phyloP scores from a whole-genome alignment of 2,113 vertebrate species.

The Stictonetta naevosa region DNA sequence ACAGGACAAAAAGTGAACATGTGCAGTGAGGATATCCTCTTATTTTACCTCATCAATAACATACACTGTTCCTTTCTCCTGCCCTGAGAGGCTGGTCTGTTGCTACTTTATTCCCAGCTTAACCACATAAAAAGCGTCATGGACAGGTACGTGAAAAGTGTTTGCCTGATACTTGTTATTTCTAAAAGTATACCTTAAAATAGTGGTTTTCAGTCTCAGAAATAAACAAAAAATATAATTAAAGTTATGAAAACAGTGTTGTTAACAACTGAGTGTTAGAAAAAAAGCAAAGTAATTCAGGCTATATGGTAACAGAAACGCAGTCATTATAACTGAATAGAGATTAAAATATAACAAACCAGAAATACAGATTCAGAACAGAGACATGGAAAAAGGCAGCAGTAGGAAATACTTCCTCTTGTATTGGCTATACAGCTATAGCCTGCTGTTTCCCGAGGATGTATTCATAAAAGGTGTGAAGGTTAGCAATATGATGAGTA shows the following conservation, averaged over 20 bases:
- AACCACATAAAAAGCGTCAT: neutral
- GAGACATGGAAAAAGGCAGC: no score
- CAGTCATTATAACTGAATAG: neutral
- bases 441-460: no score
- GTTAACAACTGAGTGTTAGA: neutral
- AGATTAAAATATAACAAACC: neutral
- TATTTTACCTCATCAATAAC: neutral
- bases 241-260: neutral
- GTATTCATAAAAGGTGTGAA: no score
- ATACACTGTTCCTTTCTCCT: neutral
- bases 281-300: neutral
- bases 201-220: neutral
- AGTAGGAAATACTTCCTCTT: no score
- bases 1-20: neutral
- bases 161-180: neutral
- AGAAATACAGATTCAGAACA: no score
- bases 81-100: neutral
- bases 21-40: neutral
- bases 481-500: neutral
- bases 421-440: no score
- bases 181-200: neutral
- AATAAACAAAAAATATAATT: neutral
- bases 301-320: neutral
- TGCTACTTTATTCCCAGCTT: neutral
- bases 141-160: accelerated